phyloP scores from a whole-genome alignment of 2,888 invertebrate species.

The Drosophila monieri region DNA sequence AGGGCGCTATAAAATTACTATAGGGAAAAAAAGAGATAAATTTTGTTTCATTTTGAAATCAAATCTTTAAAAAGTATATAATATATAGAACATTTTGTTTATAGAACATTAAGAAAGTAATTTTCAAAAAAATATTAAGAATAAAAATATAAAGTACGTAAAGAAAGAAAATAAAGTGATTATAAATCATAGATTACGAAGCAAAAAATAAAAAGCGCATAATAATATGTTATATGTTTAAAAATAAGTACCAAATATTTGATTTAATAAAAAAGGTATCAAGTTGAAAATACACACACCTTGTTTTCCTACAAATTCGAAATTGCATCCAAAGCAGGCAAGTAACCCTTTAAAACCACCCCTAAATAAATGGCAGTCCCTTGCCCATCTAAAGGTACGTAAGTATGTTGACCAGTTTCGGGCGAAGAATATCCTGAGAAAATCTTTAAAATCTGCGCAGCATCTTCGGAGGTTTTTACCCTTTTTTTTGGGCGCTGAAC shows the following conservation, averaged over 20 bases:
- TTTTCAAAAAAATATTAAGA: background rate
- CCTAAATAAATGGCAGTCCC: constrained; percentile 19
- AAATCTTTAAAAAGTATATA: background rate
- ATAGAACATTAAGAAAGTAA: background rate
- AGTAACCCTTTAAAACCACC: constrained; percentile 27
- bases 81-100: background rate
- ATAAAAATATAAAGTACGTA: background rate
- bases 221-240: background rate
- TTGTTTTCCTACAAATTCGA: background rate
- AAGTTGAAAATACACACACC: background rate
- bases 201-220: background rate
- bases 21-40: background rate
- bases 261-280: background rate
- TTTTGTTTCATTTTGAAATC: background rate
- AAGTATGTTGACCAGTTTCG: constrained; percentile 52
- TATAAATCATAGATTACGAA: background rate
- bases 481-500: constrained; percentile 45
- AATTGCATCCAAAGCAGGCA: background rate
- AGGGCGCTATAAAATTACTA: background rate
- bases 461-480: constrained; percentile 65
- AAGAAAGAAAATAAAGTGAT: background rate
- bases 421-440: constrained; percentile 67
- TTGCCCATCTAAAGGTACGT: constrained; percentile 20
- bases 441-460: constrained; percentile 59
- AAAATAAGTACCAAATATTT: background rate